Conservation (phyloP, 1,140 invertebrate species). For the Zaprionus taronus region DNA sequence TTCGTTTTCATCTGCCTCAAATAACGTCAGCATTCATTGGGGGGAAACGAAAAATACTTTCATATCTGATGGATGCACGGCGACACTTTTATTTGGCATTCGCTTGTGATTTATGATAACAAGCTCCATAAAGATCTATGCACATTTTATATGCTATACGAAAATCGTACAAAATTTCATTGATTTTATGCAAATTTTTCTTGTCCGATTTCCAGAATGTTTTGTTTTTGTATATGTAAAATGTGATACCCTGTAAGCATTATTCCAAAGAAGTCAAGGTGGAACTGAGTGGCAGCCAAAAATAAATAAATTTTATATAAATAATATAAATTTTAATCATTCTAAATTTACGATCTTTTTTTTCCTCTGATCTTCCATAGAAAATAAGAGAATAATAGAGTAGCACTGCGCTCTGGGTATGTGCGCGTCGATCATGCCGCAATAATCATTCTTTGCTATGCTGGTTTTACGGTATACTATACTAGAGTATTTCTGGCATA, state of each 20-base stretch:
- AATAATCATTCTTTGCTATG: neutral
- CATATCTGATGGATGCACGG: slow-evolving; percentile 58
- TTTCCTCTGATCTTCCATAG: too few species aligned
- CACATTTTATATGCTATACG: slow-evolving; percentile 39
- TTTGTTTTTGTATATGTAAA: slow-evolving; percentile 34
- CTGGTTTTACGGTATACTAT: slow-evolving; percentile 21
- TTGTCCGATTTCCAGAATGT: slow-evolving; percentile 25
- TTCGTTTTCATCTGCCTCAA: slow-evolving; percentile 69
- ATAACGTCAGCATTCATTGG: slow-evolving; percentile 57
- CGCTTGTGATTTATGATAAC: slow-evolving; percentile 74
- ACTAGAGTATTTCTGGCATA: slow-evolving; percentile 35
- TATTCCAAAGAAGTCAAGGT: neutral
- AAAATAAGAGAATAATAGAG: too few species aligned
- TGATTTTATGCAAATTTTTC: slow-evolving; percentile 75
- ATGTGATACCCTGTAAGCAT: slow-evolving; percentile 9
- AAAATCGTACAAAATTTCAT: slow-evolving; percentile 57
- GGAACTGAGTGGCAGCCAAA: too few species aligned
- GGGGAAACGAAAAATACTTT: slow-evolving; percentile 30
- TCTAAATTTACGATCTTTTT: too few species aligned
- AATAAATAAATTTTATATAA: too few species aligned
- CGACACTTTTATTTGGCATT: slow-evolving; percentile 71
- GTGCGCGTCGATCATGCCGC: neutral
- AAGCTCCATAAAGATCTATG: slow-evolving; percentile 61
- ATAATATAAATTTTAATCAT: too few species aligned
- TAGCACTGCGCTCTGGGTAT: neutral